Conservation (phyloP, 2,113 vertebrate genomes). For the Amphilophus citrinellus region DNA sequence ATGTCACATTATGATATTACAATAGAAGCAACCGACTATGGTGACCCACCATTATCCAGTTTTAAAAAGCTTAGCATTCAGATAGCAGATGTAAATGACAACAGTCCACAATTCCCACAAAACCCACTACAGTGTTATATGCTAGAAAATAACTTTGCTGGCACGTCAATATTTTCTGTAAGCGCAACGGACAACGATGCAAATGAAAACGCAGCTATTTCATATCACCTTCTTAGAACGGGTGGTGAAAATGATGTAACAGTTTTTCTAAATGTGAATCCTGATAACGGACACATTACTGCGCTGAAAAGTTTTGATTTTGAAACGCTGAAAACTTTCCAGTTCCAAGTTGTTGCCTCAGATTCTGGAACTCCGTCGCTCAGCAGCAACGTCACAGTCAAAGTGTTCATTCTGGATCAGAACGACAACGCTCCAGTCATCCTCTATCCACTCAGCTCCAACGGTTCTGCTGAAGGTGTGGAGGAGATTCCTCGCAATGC, state of each 20-base stretch:
- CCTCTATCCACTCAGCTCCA: not conserved
- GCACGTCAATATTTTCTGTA: slow-evolving; percentile 64
- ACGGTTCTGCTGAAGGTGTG: rapidly evolving
- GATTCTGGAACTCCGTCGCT: not conserved
- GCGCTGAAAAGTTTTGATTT: slow-evolving; percentile 73
- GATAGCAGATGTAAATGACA: slow-evolving; percentile 78
- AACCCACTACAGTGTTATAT: slow-evolving; percentile 61
- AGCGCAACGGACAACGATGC: slow-evolving; percentile 63
- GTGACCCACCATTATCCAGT: slow-evolving; percentile 56
- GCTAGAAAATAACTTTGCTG: slow-evolving; percentile 70
- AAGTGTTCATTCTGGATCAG: not conserved
- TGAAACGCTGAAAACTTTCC: slow-evolving; percentile 53
- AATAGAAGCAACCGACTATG: slow-evolving; percentile 68
- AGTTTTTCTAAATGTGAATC: slow-evolving; percentile 59
- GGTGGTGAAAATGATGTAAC: slow-evolving; percentile 13
- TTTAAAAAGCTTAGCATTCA: slow-evolving; percentile 65
- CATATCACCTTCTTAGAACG: slow-evolving; percentile 50
- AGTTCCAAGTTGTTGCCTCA: slow-evolving; percentile 15
- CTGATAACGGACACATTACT: slow-evolving; percentile 53
- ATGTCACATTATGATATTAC: slow-evolving; percentile 78
- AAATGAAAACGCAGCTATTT: slow-evolving; percentile 64
- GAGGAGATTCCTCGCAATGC: not conserved
- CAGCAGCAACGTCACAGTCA: not conserved
- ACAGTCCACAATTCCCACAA: slow-evolving; percentile 62
- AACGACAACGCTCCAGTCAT: rapidly evolving